Evolutionary conservation across 1,140 invertebrate genomes (phyloP), one percentile per base, ranked within the genome.

Genomic region (Cyphomyrmex costatus): DNA sequence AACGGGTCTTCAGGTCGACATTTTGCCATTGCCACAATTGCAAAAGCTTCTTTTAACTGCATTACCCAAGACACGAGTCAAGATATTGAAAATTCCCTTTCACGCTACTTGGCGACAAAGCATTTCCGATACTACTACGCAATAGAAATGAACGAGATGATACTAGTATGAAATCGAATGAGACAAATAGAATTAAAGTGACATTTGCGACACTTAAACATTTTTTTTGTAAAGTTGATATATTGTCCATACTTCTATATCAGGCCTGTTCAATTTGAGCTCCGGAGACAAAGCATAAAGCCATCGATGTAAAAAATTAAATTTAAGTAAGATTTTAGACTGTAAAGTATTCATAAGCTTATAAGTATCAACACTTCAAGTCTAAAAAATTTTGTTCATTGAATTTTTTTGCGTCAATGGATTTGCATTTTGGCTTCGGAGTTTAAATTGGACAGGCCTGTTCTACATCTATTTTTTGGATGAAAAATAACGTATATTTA

Each of bases 31-130:
- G 83, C 96, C 97, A 5, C 97, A 97, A 66, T 94, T 98, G 5
- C 97, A 98, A 91, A 96, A 97, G 76, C 96, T 98, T 42, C 94
- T 98, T 27, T 95, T 97, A 1, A 96, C 96, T 16, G 96, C 97
- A 92, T 95, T 98, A 92, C 97, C 97, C 12, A 96, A 96, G 84
- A 97, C 97, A 0, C 96, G 96, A 88, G 96, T 98, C 12, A 97
- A 97, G 89, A 97, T 98, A 46, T 95, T 97, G 77, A 98, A 97
- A 94, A 97, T 98, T 92, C 97, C 97, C 51, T 97, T 97, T 94
- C 96, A 97, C 92, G 96, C 97, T 30, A 98, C 97, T 46, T 97
- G 97, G 97, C 95, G 97, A 78, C 97, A 97, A 94, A 97, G 96
- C 90, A 96, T 97, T 85, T 96, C 96, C 0, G 97, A 97, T 92